Evolutionary conservation across 1,140 invertebrate genomes (phyloP).

Genomic region (Heliconius congener): DNA sequence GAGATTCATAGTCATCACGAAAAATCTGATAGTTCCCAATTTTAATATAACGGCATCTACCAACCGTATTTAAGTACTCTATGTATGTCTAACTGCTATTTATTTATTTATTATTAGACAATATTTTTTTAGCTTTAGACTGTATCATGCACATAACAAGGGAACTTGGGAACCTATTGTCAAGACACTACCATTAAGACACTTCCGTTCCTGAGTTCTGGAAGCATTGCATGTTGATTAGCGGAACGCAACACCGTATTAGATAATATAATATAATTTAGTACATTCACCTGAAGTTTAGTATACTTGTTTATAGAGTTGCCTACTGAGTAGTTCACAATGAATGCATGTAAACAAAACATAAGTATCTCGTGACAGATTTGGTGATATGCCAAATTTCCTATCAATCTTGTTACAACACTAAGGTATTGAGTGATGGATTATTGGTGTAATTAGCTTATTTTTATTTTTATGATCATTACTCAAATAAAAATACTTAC

Average conservation of each 20-base stretch:
- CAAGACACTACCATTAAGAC: no score
- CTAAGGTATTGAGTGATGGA: constrained; percentile 17
- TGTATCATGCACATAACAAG: no score
- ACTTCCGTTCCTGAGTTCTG: no score
- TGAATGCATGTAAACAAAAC: constrained; percentile 34
- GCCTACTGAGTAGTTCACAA: neutral
- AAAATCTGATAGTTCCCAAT: neutral
- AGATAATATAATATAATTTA: neutral
- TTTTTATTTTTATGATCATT: neutral
- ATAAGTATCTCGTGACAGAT: constrained; percentile 34
- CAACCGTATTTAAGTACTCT: neutral
- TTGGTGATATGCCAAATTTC: constrained; percentile 32
- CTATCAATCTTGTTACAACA: constrained; percentile 26
- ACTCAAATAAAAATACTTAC: neutral
- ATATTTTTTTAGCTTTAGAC: no score
- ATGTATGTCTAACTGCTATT: neutral
- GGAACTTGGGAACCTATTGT: no score
- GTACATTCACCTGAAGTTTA: neutral
- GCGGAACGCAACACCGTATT: no score
- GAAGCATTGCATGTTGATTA: no score
- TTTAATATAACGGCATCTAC: neutral
- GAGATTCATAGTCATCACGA: no score
- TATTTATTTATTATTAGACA: neutral
- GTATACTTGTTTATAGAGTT: neutral
- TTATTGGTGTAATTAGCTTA: constrained; percentile 6